Evolutionary conservation across 2,888 invertebrate genomes (phyloP), one percentile per base, ranked within the genome.

Genomic region (Nephrotoma flavescens): DNA sequence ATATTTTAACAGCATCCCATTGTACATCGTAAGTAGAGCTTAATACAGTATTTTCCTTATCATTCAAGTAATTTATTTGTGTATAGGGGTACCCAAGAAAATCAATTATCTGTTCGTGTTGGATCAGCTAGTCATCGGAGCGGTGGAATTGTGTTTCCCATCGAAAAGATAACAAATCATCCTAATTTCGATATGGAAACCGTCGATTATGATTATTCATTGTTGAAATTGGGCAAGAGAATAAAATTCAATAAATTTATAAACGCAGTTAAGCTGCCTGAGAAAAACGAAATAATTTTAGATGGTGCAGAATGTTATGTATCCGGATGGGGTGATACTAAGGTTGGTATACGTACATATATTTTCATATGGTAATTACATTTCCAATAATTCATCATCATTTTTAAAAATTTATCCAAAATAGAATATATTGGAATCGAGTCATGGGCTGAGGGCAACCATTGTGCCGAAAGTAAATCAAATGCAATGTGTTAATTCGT

Each of bases 291-390:
- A 45, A 31, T 41, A 5, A 15, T 42, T 42, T 19, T 11, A 15
- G 86, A 86, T 86, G 86, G 83, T 42, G 42, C 83, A 11, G 31
- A 52, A 44, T 83, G 83, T 45, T 31, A 31, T 0, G 83, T 86
- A 12, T 83, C 86, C 9, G 86, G 86, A n/a, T 86, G 86, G 86
- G 86, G 86, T 9, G 41, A 83, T 83, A 86, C 86, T 2, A 47
- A 45, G 83, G 83, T 44, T 19, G 3, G 5, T 83, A 44, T 85
- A 71, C 19, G 1, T 19, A 19, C 19, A 19, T 19, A 19, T 15
- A 52, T 83, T 41, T 83, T 3, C 31, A 0, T 41, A 5, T 31
- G 31, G 31, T 31, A 31, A 31, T 31, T 31, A 31, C 31, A 31
- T 31, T 31, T 31, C 31, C 31, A 31, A 31, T 31, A 2, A 31